Evolutionary conservation across 2,113 vertebrate genomes (phyloP).

Genomic region (Mustela nigripes): DNA sequence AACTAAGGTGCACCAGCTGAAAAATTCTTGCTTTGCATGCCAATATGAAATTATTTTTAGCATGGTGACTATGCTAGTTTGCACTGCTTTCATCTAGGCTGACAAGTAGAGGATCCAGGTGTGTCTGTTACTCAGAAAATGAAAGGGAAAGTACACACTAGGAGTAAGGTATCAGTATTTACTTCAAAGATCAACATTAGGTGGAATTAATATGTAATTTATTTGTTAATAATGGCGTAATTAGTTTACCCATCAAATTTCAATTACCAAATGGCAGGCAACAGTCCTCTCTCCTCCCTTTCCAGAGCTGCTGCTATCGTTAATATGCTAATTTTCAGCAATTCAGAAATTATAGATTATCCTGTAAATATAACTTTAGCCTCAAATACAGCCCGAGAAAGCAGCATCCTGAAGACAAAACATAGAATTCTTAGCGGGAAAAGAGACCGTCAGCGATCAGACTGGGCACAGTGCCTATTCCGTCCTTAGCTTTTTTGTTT

Average conservation of each 20-base stretch:
- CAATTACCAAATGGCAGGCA: conserved; percentile 86
- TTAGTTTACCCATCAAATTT: conserved; percentile 89
- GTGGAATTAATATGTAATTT: conserved; percentile 76
- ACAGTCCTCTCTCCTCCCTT: conserved; percentile 75
- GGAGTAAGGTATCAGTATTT: conserved; percentile 70
- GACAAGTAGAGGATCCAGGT: conserved; percentile 35
- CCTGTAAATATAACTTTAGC: conserved; percentile 59
- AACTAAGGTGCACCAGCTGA: conserved; percentile 67
- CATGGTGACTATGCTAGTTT: conserved; percentile 4
- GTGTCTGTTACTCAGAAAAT: conserved; percentile 61
- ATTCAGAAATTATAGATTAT: conserved; percentile 70
- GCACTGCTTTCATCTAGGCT: conserved; percentile 15
- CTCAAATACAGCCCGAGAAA: neutral
- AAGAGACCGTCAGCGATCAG: neutral
- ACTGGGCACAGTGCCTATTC: neutral
- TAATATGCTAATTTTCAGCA: conserved; percentile 81
- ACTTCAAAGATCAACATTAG: conserved; percentile 71
- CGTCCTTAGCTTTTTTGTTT: conserved; percentile 24
- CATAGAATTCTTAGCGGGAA: conserved; percentile 18
- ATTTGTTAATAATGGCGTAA: conserved; percentile 83
- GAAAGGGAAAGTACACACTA: neutral
- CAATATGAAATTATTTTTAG: conserved; percentile 71
- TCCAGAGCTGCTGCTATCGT: conserved; percentile 81
- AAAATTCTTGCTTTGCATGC: conserved; percentile 69
- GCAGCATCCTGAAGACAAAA: conserved; percentile 10